Base-by-base conservation (phyloP, 2,888 invertebrate genomes). In the Mantis religiosa region DNA sequence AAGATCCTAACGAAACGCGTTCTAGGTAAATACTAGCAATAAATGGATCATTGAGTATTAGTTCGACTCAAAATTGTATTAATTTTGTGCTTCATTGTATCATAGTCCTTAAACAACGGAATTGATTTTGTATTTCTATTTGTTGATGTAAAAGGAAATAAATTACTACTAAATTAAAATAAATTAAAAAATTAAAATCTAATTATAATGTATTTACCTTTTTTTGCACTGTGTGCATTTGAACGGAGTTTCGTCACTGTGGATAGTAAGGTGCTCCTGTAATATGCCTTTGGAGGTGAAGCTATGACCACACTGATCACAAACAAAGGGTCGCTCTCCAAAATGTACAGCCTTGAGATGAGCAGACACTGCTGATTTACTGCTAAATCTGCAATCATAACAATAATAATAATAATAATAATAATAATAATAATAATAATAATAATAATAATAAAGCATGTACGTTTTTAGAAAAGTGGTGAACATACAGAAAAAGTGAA, bases 251-350 rank as follows among this genome's bases (percentile, higher is more conserved):
- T 94, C 94, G 91, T 94, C 94, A 92, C 94, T 94, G 92, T 95
- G 95, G 91, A 94, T 95, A 89, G 94, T 94, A 91, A 94, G 93
- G 91, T 95, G 95, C 91, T 95, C 94, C 2, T 94, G 93, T 91
- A 95, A 92, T 92, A 94, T 94, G 88, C 95, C 95, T 92, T 94
- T 94, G 90, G 95, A 94, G 88, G 94, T 94, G 92, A 95, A 95
- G 91, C 94, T 94, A 92, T 94, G 94, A 7, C 94, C 94, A 92
- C 95, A 95, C 91, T 94, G 92, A 91, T 94, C 94, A 92, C 95
- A 95, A 91, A 94, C 94, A 92, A 94, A 95, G 82, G 94, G 94
- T 91, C 95, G 94, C 90, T 95, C 94, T 92, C 94, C 94, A 88
- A 94, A 94, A 92, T 95, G 95, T 84, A 95, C 94, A 85, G 94